Evolutionary conservation across 2,113 vertebrate genomes (phyloP).

Genomic region (Rhea americana): DNA sequence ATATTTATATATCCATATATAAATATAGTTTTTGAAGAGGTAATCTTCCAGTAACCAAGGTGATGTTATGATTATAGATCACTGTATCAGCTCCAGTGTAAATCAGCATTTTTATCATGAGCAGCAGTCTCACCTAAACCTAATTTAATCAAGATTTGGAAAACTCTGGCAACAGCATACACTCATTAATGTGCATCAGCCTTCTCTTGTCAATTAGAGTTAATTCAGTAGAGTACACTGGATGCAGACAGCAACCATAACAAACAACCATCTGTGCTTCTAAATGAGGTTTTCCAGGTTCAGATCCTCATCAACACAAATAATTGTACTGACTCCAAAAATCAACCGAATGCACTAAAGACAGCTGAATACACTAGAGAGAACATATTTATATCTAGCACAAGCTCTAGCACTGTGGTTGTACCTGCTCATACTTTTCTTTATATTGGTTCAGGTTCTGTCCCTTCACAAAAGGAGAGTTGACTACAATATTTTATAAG

Average conservation of each 20-base stretch:
- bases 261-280: not conserved
- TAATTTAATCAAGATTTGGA: not conserved
- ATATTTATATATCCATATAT: too few relatives aligned
- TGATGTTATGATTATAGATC: not conserved
- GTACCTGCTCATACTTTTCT: not conserved
- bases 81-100: not conserved
- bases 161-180: not conserved
- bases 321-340: not conserved
- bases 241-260: not conserved
- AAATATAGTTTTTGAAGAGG: not conserved
- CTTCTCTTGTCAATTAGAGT: not conserved
- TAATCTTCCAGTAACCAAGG: not conserved
- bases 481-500: not conserved
- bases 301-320: not conserved
- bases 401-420: not conserved
- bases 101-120: not conserved
- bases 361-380: not conserved
- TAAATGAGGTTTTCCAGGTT: not conserved
- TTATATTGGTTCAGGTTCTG: not conserved
- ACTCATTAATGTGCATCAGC: not conserved
- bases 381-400: not conserved
- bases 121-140: not conserved
- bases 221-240: not conserved
- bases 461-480: not conserved
- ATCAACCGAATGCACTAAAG: not conserved